Base-by-base conservation (phyloP, 2,888 invertebrate genomes). In the Craniophora ligustri region DNA sequence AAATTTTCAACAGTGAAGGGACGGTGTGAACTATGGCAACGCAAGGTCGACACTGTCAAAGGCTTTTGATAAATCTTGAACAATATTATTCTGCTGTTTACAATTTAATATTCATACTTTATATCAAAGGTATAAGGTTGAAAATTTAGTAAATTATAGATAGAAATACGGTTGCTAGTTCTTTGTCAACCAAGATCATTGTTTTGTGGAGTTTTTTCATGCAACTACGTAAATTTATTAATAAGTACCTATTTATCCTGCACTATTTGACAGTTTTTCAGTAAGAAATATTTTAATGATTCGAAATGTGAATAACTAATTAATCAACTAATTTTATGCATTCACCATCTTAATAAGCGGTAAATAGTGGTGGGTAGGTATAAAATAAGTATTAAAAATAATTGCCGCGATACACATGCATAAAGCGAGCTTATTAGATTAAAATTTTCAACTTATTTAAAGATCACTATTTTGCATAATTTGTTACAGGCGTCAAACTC, bases 1-100 rank as follows among this genome's bases (percentile, higher is more conserved):
- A 88, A 86, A 89, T 89, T 91, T 90, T 77, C 88, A 81, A 82
- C 85, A 87, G 92, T 92, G 92, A 92, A 92, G 92, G 92, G 92
- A 86, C 88, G 88, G 91, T 91, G 89, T 88, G 91, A 91, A 91
- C 88, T 86, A 85, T 84, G 85, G 84, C 82, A 81, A 79, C 57
- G 74, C 88, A 91, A 92, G 92, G 92, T 92, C 88, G 88, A 73
- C 83, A 32, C 76, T 86, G 85, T 90, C 89, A 91, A 87, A 90
- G 84, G 86, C 88, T 83, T 82, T 79, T 72, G 80, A 83, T 85
- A 80, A 79, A 83, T 82, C 81, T 73, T 48, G 28, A 72, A 69
- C 69, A 72, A 69, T 18, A 46, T 50, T 16, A 49, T 50, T 57
- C 58, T 76, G 56, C 74, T 48, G 46, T 13, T 39, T 8, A 23